Conservation (phyloP, 2,113 vertebrate genomes). For the Petrocephalus microphthalmus region DNA sequence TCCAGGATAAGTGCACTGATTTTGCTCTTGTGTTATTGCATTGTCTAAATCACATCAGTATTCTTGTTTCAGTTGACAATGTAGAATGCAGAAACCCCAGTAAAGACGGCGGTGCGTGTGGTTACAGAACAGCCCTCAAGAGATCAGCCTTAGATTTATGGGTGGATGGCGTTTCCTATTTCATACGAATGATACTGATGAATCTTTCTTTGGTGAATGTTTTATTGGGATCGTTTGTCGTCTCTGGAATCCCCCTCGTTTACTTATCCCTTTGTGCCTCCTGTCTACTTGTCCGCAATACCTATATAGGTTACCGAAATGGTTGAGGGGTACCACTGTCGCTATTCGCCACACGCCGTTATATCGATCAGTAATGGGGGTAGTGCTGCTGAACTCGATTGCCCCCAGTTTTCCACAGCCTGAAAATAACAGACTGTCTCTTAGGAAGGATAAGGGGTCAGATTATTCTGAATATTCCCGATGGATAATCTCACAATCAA, state of each 20-base stretch:
- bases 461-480: not conserved
- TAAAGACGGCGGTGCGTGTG: not conserved
- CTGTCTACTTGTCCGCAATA: not conserved
- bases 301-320: not conserved
- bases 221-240: not conserved
- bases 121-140: not conserved
- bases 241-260: not conserved
- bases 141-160: not conserved
- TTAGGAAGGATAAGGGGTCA: not conserved
- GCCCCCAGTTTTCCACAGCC: not conserved
- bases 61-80: not conserved
- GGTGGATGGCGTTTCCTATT: not conserved
- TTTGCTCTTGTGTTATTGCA: not conserved
- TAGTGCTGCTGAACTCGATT: not conserved
- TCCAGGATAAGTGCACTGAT: not conserved
- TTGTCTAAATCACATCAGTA: not conserved
- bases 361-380: not conserved
- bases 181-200: not conserved
- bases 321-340: not conserved
- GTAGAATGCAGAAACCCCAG: not conserved
- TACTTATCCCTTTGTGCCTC: not conserved
- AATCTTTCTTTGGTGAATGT: not conserved
- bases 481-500: not conserved
- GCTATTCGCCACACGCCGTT: not conserved
- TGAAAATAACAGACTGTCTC: not conserved